Evolutionary conservation across 2,888 invertebrate species (phyloP).

Genomic region (Polyploca ridens): DNA sequence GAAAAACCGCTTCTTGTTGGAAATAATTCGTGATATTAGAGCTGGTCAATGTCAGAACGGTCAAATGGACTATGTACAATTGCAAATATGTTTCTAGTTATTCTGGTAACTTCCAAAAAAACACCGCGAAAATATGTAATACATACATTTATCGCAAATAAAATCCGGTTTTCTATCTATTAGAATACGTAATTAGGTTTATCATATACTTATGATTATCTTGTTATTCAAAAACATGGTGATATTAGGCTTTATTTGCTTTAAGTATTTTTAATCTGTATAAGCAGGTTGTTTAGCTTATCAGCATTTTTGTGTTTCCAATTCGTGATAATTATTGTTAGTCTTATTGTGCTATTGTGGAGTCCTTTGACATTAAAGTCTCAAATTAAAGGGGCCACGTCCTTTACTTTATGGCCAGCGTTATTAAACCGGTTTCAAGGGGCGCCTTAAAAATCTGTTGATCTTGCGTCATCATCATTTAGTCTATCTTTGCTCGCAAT

Average conservation of each 20-base stretch:
- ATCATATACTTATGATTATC: neutral
- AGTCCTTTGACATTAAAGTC: too few relatives aligned
- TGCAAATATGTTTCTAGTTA: neutral
- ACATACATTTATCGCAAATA: neutral
- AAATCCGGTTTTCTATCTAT: neutral
- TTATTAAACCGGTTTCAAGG: neutral
- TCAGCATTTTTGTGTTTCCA: too few relatives aligned
- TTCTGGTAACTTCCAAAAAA: neutral
- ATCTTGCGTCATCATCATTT: neutral
- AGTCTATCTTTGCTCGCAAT: neutral
- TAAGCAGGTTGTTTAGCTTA: too few relatives aligned
- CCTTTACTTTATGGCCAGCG: neutral
- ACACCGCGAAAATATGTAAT: neutral
- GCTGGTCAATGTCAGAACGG: neutral
- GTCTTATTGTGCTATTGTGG: neutral
- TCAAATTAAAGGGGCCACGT: neutral
- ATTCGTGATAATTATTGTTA: too few relatives aligned
- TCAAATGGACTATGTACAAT: neutral
- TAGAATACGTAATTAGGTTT: neutral
- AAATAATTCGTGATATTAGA: neutral
- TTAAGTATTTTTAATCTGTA: neutral
- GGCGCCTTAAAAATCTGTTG: neutral
- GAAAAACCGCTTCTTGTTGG: neutral
- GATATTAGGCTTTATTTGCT: neutral
- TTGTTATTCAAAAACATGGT: conserved; percentile 1